Percentiles rank a stretch among this genome's conserved stretches.
These are phyloP conservation scores for Chauna torquata DNA, from an alignment of 2,113 vertebrate genomes.

Conservation along the genomic window DNA sequence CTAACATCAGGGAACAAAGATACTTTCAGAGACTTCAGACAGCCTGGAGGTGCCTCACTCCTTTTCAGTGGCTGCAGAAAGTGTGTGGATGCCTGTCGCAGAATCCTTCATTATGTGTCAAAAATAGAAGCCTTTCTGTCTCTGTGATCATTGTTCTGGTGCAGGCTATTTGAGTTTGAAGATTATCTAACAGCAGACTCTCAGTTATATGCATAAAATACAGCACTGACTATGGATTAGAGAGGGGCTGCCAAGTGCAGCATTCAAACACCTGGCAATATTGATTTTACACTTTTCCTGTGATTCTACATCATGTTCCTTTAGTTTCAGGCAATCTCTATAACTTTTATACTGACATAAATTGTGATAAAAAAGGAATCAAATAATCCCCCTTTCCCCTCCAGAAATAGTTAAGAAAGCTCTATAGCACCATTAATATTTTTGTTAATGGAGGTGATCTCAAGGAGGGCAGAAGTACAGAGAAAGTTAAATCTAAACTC, in stretches of 20 bases:
- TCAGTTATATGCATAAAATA: slow-evolving; percentile 74
- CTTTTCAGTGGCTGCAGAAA: not conserved
- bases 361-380: slow-evolving; percentile 75
- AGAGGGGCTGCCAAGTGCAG: slow-evolving; percentile 66
- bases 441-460: slow-evolving; percentile 72
- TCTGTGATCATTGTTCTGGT: slow-evolving; percentile 10
- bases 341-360: slow-evolving; percentile 79
- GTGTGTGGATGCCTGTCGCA: not conserved
- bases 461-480: not conserved
- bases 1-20: not conserved
- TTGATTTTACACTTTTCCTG: slow-evolving; percentile 79
- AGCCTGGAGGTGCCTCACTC: not conserved
- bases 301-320: slow-evolving; percentile 78
- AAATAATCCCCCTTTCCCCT: slow-evolving; percentile 53
- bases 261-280: slow-evolving; percentile 73
- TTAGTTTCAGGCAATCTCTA: slow-evolving; percentile 78
- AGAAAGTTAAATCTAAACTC: slow-evolving; percentile 45
- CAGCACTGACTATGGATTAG: slow-evolving; percentile 63
- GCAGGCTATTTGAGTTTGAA: slow-evolving; percentile 24
- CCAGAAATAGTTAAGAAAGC: slow-evolving; percentile 64
- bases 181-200: slow-evolving; percentile 33
- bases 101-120: not conserved
- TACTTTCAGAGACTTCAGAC: not conserved
- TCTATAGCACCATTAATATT: slow-evolving; percentile 73
- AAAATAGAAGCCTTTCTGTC: not conserved